Evolutionary conservation across 2,888 invertebrate genomes (phyloP).

Genomic region (Oscheius sp.): DNA sequence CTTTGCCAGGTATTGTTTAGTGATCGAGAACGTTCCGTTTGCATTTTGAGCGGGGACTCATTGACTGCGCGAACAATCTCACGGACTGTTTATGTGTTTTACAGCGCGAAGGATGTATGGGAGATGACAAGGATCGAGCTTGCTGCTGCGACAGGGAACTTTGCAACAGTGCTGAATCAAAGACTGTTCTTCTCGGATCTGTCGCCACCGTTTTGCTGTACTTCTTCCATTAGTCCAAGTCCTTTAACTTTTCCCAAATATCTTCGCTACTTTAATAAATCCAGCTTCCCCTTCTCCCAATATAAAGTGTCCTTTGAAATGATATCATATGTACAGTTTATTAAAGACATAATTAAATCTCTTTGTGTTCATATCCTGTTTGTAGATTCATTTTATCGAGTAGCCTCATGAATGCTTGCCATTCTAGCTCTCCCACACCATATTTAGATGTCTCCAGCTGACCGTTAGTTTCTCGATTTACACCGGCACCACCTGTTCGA

Average conservation of each 20-base stretch:
- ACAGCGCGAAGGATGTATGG: conserved; percentile 56
- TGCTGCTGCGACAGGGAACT: conserved; percentile 56
- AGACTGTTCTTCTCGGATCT: background rate
- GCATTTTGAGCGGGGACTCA: too few relatives aligned
- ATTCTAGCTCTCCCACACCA: conserved; percentile 76
- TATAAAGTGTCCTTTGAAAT: conserved; percentile 18
- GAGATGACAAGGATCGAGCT: conserved; percentile 47
- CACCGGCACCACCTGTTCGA: conserved; percentile 62
- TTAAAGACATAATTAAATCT: conserved; percentile 12
- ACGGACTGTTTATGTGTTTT: conserved; percentile 16
- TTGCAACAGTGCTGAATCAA: conserved; percentile 41
- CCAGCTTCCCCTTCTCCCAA: background rate
- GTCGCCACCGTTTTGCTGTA: conserved; percentile 7
- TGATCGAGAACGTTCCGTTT: too few relatives aligned
- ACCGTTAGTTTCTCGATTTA: conserved; percentile 50
- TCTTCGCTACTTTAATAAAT: background rate
- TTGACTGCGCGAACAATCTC: background rate
- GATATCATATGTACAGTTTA: conserved; percentile 21
- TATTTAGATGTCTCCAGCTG: conserved; percentile 56
- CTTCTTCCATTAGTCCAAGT: background rate
- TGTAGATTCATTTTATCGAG: conserved; percentile 71
- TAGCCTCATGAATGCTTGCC: conserved; percentile 77
- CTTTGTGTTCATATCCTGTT: conserved; percentile 20
- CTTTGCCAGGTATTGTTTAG: conserved; percentile 46
- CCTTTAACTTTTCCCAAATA: background rate